A percentile compares a stretch with the other conserved stretches of the same genome.
Evolutionary conservation across 2,888 invertebrate genomes (phyloP).

Genomic region (Cosmorhoe ocellata): DNA sequence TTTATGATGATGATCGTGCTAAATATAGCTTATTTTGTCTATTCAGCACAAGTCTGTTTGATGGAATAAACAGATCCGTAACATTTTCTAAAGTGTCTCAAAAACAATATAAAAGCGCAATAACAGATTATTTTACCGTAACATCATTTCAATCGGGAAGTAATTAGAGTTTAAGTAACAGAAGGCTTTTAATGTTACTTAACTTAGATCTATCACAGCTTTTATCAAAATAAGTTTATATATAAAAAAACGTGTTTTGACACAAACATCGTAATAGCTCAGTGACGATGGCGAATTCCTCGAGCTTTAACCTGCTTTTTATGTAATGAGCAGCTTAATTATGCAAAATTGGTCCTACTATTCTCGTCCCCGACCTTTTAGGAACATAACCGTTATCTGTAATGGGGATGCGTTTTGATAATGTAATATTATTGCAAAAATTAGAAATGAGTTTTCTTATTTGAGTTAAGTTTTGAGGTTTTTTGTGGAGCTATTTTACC

Average conservation of each 20-base stretch:
- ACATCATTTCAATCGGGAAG: conserved; percentile 76
- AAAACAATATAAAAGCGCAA: no score
- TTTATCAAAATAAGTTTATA: no score
- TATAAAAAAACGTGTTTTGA: no score
- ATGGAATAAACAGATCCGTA: no score
- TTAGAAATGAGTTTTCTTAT: conserved; percentile 59
- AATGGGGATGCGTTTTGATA: conserved; percentile 80
- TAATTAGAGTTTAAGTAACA: conserved; percentile 75
- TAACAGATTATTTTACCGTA: conserved; percentile 70
- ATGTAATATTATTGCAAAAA: conserved; percentile 73
- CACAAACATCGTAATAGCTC: background rate
- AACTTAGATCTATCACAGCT: background rate
- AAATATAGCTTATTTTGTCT: no score
- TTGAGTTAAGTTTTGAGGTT: conserved; percentile 39
- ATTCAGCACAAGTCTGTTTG: no score
- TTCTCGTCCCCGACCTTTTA: conserved; percentile 77
- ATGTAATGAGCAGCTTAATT: conserved; percentile 68
- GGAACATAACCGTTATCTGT: conserved; percentile 76
- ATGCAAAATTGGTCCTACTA: conserved; percentile 81
- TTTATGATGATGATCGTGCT: no score
- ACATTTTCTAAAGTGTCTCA: no score
- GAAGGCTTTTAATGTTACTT: conserved; percentile 51
- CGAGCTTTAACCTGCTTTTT: conserved; percentile 37
- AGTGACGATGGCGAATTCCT: no score
- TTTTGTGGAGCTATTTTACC: background rate